These are phyloP conservation scores for Conchocele bisecta DNA, from an alignment of 2,888 invertebrate genomes.

Conservation along the genomic window DNA sequence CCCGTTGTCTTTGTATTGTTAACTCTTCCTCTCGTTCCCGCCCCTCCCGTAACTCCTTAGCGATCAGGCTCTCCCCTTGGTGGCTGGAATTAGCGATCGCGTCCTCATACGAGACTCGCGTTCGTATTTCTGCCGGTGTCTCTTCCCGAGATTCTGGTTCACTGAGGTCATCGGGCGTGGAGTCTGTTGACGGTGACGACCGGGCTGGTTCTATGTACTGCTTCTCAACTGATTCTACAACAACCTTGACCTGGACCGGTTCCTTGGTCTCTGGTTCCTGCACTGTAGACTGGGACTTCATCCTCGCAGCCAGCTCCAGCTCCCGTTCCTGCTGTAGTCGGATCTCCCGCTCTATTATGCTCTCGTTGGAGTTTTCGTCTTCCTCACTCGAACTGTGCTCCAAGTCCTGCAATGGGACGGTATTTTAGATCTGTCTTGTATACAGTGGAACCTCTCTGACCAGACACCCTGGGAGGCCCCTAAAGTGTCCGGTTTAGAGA, in stretches of 20 bases:
- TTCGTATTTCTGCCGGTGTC: slow-evolving; percentile 4
- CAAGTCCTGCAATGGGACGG: slow-evolving; percentile 40
- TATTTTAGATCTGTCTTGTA: no score
- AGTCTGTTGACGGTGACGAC: slow-evolving; percentile 32
- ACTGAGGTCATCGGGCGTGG: slow-evolving; percentile 41
- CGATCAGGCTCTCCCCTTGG: slow-evolving; percentile 82
- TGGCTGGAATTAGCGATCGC: slow-evolving; percentile 69
- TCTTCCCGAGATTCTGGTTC: slow-evolving; percentile 27
- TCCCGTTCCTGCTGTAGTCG: slow-evolving; percentile 77
- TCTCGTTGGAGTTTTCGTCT: slow-evolving; percentile 68
- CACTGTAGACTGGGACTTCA: slow-evolving; percentile 25
- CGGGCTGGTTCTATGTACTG: slow-evolving; percentile 21
- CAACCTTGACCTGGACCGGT: slow-evolving; percentile 14
- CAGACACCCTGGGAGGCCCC: no score
- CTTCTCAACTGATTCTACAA: slow-evolving; percentile 24
- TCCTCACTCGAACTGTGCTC: slow-evolving; percentile 36
- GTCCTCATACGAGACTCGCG: slow-evolving; percentile 68
- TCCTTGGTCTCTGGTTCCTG: slow-evolving; percentile 2
- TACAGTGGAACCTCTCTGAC: no score
- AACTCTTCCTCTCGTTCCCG: slow-evolving; percentile 84
- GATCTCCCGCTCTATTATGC: slow-evolving; percentile 79
- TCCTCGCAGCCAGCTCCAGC: slow-evolving; percentile 62
- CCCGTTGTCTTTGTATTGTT: slow-evolving; percentile 58
- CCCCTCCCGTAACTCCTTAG: slow-evolving; percentile 84
- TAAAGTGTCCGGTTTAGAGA: no score